Conservation (phyloP, 2,888 invertebrate genomes). For the Tryphoninae sp. region DNA sequence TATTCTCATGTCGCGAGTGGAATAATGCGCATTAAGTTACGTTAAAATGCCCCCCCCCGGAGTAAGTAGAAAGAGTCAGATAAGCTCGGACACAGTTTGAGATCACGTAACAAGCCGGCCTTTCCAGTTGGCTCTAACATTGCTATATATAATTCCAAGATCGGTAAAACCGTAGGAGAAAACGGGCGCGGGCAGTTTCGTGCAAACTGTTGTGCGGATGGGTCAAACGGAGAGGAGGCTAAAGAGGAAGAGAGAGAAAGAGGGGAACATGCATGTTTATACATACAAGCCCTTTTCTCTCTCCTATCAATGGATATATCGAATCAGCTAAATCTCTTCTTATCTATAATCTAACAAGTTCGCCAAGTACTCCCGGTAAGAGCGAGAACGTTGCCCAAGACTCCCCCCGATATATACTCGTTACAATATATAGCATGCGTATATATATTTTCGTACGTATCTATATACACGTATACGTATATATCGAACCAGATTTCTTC, state of each 20-base stretch:
- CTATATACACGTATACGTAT: conserved; percentile 24
- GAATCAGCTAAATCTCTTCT: conserved; percentile 79
- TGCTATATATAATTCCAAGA: conserved; percentile 11
- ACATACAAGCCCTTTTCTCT: conserved; percentile 41
- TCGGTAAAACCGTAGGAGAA: conserved; percentile 38
- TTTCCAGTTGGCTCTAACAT: not conserved
- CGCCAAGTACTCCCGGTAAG: conserved; percentile 66
- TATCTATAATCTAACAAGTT: conserved; percentile 80
- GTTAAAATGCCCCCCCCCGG: conserved; percentile 19
- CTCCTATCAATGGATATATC: conserved; percentile 71
- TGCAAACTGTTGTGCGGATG: conserved; percentile 40
- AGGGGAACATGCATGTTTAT: conserved; percentile 19
- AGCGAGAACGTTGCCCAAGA: conserved; percentile 41
- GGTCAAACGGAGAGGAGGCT: conserved; percentile 34
- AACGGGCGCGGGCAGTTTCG: conserved; percentile 32
- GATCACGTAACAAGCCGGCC: conserved; percentile 41
- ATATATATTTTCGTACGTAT: too few species aligned
- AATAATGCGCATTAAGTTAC: not conserved
- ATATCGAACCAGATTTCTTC: conserved; percentile 68
- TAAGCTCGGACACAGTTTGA: conserved; percentile 40
- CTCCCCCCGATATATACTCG: conserved; percentile 38
- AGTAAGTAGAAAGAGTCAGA: conserved; percentile 44
- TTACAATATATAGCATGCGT: conserved; percentile 1
- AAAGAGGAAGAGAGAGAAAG: not conserved
- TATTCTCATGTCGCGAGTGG: too few species aligned